Percentiles rank a stretch among this genome's conserved stretches.
phyloP scores from a whole-genome alignment of 2,888 invertebrate genomes.

The Dicycla oo region DNA sequence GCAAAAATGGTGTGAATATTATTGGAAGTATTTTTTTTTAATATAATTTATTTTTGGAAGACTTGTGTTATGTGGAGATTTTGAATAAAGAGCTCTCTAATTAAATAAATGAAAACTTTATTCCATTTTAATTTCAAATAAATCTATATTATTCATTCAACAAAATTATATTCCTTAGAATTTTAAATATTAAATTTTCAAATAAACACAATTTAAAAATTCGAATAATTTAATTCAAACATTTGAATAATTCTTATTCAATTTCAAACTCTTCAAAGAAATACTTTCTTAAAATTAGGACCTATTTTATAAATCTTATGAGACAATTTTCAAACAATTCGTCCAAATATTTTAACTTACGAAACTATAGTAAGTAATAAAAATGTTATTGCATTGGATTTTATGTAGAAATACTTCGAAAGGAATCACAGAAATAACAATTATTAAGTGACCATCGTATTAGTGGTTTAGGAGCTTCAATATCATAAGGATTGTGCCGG shows the following conservation, averaged over 20 bases:
- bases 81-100: slow-evolving; percentile 17
- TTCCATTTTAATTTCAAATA: slow-evolving; percentile 32
- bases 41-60: slow-evolving; percentile 55
- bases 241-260: slow-evolving; percentile 12
- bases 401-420: slow-evolving; percentile 41
- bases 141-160: slow-evolving; percentile 22
- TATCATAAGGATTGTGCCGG: too few relatives aligned
- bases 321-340: slow-evolving; percentile 31
- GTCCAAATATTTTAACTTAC: slow-evolving; percentile 26
- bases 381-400: slow-evolving; percentile 47
- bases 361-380: slow-evolving; percentile 26
- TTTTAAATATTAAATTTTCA: not conserved
- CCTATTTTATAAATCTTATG: slow-evolving; percentile 22
- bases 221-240: slow-evolving; percentile 8
- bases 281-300: slow-evolving; percentile 33
- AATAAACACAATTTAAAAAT: slow-evolving; percentile 26
- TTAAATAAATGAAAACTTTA: slow-evolving; percentile 12
- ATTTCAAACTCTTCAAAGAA: slow-evolving; percentile 27
- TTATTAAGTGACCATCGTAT: too few relatives aligned
- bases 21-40: slow-evolving; percentile 13
- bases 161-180: slow-evolving; percentile 16
- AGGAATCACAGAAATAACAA: not conserved
- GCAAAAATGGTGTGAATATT: slow-evolving; percentile 4
- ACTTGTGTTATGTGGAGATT: slow-evolving; percentile 41
- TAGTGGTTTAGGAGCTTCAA: too few relatives aligned